Evolutionary conservation across 2,888 invertebrate species (phyloP).

Genomic region (Ichneumoninae sp.): DNA sequence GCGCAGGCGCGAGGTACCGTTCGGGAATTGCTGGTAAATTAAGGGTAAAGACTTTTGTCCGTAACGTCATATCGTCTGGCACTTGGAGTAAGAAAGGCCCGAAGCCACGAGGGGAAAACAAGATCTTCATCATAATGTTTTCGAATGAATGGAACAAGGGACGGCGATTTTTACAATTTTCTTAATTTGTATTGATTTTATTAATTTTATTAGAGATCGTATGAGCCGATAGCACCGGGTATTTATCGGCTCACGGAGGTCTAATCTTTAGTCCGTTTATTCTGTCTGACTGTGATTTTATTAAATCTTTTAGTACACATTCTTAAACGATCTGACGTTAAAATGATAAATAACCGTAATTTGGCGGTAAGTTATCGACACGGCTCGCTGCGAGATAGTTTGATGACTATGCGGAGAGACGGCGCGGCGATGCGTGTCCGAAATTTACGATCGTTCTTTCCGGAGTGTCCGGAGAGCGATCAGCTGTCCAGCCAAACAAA

Average conservation of each 20-base stretch:
- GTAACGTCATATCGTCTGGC: neutral
- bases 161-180: no score
- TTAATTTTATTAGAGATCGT: no score
- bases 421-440: conserved; percentile 33
- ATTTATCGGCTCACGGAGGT: no score
- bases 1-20: conserved; percentile 34
- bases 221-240: no score
- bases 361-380: neutral
- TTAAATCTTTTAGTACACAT: neutral
- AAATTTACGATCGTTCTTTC: conserved; percentile 38
- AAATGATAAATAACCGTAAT: neutral
- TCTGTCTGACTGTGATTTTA: neutral
- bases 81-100: neutral
- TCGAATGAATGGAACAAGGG: neutral
- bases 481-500: conserved; percentile 62
- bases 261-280: neutral
- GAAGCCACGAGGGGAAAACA: neutral
- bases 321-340: neutral
- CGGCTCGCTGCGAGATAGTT: neutral
- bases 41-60: conserved; percentile 15
- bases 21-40: conserved; percentile 18
- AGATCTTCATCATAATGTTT: no score
- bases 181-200: no score
- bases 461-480: conserved; percentile 36
- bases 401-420: neutral